Percentiles rank a stretch among this genome's conserved stretches.
Conservation (phyloP, 2,888 invertebrate genomes). For the Acleris emargana region DNA sequence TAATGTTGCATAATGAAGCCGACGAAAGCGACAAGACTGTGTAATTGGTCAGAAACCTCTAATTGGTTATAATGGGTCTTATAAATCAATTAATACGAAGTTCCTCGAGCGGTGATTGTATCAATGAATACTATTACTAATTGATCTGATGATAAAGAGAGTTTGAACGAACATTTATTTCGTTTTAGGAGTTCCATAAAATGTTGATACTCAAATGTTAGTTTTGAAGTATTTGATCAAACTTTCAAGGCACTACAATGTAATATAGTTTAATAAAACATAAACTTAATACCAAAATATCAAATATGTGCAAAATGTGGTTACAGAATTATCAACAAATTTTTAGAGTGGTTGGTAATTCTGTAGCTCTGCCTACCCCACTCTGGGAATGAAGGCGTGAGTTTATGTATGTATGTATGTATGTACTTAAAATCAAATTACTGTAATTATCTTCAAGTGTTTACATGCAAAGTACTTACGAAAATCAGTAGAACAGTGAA, state of each 20-base stretch:
- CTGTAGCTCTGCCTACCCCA: too few relatives aligned
- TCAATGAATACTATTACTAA: not conserved
- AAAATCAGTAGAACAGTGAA: slow-evolving; percentile 52
- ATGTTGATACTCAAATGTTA: too few relatives aligned
- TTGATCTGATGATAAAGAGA: not conserved
- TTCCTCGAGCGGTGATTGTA: slow-evolving; percentile 49
- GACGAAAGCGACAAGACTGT: slow-evolving; percentile 43
- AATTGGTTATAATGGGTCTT: slow-evolving; percentile 69
- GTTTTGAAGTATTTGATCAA: too few relatives aligned
- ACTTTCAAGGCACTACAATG: too few relatives aligned
- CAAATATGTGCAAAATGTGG: too few relatives aligned
- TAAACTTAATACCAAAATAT: slow-evolving; percentile 15
- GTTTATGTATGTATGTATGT: too few relatives aligned
- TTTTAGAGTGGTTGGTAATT: too few relatives aligned
- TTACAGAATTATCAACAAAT: too few relatives aligned
- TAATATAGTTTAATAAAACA: too few relatives aligned
- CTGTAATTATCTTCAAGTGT: slow-evolving; percentile 14
- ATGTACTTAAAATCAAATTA: slow-evolving; percentile 11
- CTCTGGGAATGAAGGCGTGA: too few relatives aligned
- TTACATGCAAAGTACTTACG: slow-evolving; percentile 56
- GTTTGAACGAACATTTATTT: not conserved
- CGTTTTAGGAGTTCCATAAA: too few relatives aligned
- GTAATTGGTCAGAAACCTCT: slow-evolving; percentile 64
- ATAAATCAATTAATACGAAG: slow-evolving; percentile 66
- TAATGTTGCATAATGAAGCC: slow-evolving; percentile 27